Conservation (phyloP, 2,113 vertebrate species). For the Hylia prasina region DNA sequence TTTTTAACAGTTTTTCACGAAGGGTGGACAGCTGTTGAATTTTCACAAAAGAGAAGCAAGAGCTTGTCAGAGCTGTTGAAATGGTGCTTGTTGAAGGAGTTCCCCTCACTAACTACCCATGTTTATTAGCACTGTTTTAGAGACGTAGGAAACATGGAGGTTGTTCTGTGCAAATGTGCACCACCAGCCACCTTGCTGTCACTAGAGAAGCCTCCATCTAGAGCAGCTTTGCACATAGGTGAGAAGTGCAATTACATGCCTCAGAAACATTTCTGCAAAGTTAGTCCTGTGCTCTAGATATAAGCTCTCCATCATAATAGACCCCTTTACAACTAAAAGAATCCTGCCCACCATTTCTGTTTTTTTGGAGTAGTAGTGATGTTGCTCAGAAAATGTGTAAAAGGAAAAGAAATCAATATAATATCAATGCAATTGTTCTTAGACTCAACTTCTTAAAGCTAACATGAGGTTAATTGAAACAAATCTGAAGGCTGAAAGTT, state of each 20-base stretch:
- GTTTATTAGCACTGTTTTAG: not conserved
- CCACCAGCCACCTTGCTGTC: not conserved
- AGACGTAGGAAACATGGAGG: not conserved
- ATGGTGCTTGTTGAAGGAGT: not conserved
- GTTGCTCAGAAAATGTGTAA: not conserved
- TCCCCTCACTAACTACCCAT: not conserved
- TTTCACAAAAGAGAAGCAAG: not conserved
- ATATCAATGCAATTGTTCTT: not conserved
- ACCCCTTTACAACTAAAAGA: not conserved
- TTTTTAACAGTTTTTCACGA: not conserved
- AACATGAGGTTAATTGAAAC: constrained; percentile 41
- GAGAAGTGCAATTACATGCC: not conserved
- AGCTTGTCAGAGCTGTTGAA: not conserved
- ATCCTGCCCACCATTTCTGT: not conserved
- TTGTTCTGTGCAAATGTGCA: not conserved
- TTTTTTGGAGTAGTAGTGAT: not conserved
- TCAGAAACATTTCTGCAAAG: not conserved
- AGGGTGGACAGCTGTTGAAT: not conserved
- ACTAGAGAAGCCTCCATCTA: not conserved
- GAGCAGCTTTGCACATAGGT: not conserved
- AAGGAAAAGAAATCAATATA: not conserved
- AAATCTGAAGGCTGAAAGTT: constrained; percentile 20
- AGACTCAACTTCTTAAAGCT: constrained; percentile 21
- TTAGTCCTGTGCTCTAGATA: not conserved
- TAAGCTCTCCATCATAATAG: not conserved